These are phyloP conservation scores for Notoglanidium macrostoma DNA, from an alignment of 2,797 vertebrate species.

Conservation along the genomic window DNA sequence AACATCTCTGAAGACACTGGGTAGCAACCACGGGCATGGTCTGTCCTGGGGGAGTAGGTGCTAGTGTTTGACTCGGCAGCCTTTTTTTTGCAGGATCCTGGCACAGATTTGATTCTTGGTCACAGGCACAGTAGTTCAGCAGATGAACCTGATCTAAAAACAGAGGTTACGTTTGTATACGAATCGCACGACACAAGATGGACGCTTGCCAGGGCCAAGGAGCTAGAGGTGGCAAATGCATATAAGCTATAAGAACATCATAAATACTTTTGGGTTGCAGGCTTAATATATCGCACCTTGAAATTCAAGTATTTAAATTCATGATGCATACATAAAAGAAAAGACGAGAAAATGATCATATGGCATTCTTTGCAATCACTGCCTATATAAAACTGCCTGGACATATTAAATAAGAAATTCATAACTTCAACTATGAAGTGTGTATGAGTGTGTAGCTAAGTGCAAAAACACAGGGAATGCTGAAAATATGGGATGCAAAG, in stretches of 20 bases:
- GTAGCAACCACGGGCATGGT: not conserved
- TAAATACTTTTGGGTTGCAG: no score
- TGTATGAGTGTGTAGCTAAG: not conserved
- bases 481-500: not conserved
- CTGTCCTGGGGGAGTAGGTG: constrained; percentile 36
- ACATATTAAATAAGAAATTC: not conserved
- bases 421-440: not conserved
- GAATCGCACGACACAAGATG: not conserved
- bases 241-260: not conserved
- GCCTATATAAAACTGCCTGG: not conserved
- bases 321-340: not conserved
- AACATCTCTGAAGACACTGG: constrained; percentile 37
- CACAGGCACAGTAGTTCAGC: constrained; percentile 40
- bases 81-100: constrained; percentile 38
- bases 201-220: not conserved
- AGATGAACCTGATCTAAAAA: constrained; percentile 36
- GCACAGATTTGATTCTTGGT: constrained; percentile 54
- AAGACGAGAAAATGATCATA: not conserved
- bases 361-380: not conserved
- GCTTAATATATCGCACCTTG: not conserved
- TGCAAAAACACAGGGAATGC: no score
- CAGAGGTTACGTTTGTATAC: not conserved
- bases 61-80: constrained; percentile 51
- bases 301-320: not conserved
- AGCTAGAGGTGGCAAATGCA: not conserved